Conservation (phyloP, 2,797 vertebrate species). For the Hemibagrus guttatus region DNA sequence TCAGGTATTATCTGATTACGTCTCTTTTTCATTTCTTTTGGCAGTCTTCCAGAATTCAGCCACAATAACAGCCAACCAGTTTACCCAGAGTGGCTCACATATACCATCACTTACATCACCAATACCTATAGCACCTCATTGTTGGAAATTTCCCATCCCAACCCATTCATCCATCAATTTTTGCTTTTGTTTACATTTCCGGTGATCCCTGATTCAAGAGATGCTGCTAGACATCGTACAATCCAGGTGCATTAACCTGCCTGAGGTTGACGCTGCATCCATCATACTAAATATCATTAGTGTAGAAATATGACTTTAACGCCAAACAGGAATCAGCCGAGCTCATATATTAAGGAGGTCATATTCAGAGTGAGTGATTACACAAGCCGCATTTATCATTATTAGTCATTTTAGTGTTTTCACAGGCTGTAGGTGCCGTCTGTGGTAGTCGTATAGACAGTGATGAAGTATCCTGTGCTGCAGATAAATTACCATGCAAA, state of each 20-base stretch:
- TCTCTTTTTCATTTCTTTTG: not conserved
- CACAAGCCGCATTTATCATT: not conserved
- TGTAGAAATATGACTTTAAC: not conserved
- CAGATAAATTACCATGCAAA: constrained; percentile 32
- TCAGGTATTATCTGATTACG: not conserved
- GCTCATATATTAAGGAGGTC: not conserved
- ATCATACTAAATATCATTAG: not conserved
- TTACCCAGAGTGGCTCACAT: not conserved
- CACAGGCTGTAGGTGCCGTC: not conserved
- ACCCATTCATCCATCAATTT: not conserved
- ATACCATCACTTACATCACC: not conserved
- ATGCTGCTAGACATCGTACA: not conserved
- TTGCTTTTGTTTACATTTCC: not conserved
- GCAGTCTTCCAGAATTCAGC: not conserved
- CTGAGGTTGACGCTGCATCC: not conserved
- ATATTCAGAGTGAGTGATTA: not conserved
- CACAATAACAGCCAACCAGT: not conserved
- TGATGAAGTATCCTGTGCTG: constrained; percentile 25
- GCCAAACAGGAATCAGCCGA: not conserved
- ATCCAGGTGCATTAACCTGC: constrained; percentile 4
- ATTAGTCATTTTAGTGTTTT: not conserved
- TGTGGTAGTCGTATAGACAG: not conserved
- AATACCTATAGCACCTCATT: not conserved
- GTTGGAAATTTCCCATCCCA: not conserved
- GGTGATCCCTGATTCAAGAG: not conserved